Base-by-base conservation (phyloP, 2,113 vertebrate species). In the Lophura nycthemera region DNA sequence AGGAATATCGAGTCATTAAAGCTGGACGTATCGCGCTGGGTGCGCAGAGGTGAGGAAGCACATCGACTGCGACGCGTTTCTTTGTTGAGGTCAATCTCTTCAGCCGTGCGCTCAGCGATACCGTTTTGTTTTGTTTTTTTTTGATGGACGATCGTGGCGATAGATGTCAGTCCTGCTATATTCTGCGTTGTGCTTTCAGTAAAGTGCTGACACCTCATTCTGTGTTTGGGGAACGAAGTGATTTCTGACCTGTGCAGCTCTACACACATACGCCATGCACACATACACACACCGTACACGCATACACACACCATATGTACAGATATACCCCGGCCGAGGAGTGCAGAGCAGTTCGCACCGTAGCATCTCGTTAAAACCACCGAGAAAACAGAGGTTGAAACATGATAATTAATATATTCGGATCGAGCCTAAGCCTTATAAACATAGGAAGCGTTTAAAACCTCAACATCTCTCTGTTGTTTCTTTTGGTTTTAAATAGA, bases 141-240 rank as follows among this genome's bases (percentile, higher is more conserved):
- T 10, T 63, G 20, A 6, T 34, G 43, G 25, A 6, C 1, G 1
- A 19, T 13, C 11, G 22, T 13, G 17, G 0, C 20, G 8, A 43
- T 11, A 7, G 18, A 30, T 22, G 43, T 22, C 59, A 42, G 7
- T 13, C 24, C 3, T 24, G 8, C 18, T 57, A 5, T 7, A 13
- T 38, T 61, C 40, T 40, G 24, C 50, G 18, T 1, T 7, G 47
- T 25, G 65, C 24, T 67, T 2, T 2, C 13, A 42, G 36, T 5
- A 29, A 11, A 15, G 12, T n/a, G 25, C 21, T 70, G 1, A 1
- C 0, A 0, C 1, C 1, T 15, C 30, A 47, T 59, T 42, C 19
- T 52, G 45, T 8, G 21, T 61, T 66, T 74, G 64, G 4, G 48
- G 70, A 80, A 56, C 19, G 63, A 71, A 74, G 3, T 2, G n/a